Evolutionary conservation across 2,888 invertebrate genomes (phyloP).

Genomic region (Heterodera filipjevi): DNA sequence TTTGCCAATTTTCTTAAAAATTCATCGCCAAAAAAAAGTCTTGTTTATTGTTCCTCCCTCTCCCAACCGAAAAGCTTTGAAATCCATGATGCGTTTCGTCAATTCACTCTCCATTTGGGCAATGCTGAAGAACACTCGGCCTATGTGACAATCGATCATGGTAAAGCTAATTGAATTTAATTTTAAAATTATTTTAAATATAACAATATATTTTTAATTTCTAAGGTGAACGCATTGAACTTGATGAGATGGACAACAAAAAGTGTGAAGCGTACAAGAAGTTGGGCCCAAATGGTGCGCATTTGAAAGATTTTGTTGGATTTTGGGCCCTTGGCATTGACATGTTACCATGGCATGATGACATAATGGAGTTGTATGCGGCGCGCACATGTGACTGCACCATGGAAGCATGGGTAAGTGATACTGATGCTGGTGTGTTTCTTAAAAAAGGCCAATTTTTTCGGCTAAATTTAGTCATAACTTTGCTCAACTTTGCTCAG

Average conservation of each 20-base stretch:
- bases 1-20: background rate
- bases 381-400: background rate
- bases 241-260: background rate
- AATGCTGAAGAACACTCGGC: background rate
- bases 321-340: background rate
- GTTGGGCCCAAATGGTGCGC: background rate
- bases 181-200: background rate
- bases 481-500: no score
- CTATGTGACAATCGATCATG: background rate
- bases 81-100: background rate
- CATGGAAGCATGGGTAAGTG: background rate
- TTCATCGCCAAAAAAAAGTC: no score
- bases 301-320: background rate
- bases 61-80: background rate
- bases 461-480: background rate
- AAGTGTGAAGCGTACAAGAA: background rate
- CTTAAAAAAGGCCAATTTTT: background rate
- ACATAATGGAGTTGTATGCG: background rate
- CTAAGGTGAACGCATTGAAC: background rate
- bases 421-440: no score
- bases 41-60: background rate
- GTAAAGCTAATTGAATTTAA: background rate
- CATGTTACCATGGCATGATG: background rate
- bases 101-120: background rate
- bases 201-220: background rate